Conservation (phyloP, 2,888 invertebrate species). For the Philaethria dido region DNA sequence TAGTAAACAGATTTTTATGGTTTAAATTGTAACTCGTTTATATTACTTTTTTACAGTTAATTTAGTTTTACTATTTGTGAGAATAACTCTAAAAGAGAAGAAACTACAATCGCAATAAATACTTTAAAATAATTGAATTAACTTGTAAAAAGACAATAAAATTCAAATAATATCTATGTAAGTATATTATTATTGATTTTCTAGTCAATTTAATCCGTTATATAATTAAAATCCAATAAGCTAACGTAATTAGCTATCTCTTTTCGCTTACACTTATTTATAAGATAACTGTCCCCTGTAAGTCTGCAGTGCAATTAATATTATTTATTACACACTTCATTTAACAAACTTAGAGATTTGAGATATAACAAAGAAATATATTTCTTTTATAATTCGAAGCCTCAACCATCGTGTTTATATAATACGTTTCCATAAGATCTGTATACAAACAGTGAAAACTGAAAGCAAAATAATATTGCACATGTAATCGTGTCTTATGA, state of each 20-base stretch:
- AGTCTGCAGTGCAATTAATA: background rate
- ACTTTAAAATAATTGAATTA: background rate
- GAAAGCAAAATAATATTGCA: constrained; percentile 1
- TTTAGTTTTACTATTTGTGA: background rate
- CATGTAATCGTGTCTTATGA: constrained; percentile 22
- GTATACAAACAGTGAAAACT: background rate
- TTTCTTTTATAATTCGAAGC: no score
- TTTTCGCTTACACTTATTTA: constrained; percentile 9
- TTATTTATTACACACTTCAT: background rate
- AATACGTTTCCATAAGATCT: constrained; percentile 5
- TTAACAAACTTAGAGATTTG: no score
- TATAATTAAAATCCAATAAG: constrained; percentile 13
- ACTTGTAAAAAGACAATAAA: constrained; percentile 4
- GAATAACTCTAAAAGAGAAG: rapidly evolving
- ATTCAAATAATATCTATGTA: background rate
- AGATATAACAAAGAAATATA: no score
- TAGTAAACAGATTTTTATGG: constrained; percentile 18
- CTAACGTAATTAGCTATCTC: constrained; percentile 8
- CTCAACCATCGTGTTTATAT: background rate
- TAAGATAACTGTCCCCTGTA: background rate
- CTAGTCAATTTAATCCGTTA: constrained; percentile 7
- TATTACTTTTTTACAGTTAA: constrained; percentile 2
- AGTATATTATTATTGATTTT: constrained; percentile 1
- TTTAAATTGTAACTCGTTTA: constrained; percentile 7
- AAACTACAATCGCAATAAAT: background rate